These are phyloP conservation scores for Cynocephalus volans DNA, from an alignment of 2,113 vertebrate genomes.

Conservation along the genomic window DNA sequence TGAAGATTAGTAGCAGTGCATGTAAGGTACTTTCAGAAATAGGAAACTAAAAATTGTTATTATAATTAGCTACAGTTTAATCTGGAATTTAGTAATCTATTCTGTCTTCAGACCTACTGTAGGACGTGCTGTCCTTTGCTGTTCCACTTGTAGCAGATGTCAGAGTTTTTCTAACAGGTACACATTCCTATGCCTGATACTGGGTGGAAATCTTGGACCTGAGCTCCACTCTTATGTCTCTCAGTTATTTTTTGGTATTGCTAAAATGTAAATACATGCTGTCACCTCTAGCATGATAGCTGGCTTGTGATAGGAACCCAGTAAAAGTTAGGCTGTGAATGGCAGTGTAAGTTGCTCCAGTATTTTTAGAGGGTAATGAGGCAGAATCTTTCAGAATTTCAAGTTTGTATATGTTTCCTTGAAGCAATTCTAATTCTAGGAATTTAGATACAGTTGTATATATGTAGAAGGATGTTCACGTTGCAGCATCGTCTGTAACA, in stretches of 20 bases:
- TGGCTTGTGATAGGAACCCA: not conserved
- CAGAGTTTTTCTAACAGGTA: not conserved
- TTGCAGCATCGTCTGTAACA: not conserved
- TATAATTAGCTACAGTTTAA: not conserved
- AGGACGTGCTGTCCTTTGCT: not conserved
- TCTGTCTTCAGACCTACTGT: not conserved
- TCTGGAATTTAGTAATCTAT: not conserved
- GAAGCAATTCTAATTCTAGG: not conserved
- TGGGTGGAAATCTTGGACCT: not conserved
- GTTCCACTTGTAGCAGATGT: not conserved
- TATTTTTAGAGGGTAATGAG: not conserved
- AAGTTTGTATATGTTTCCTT: not conserved
- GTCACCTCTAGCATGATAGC: not conserved
- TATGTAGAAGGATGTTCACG: not conserved
- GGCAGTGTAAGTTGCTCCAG: not conserved
- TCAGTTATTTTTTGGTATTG: not conserved
- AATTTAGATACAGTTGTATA: not conserved
- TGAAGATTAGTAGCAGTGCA: not conserved
- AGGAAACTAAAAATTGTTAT: not conserved
- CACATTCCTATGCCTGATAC: not conserved
- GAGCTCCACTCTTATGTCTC: not conserved
- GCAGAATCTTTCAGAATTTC: not conserved
- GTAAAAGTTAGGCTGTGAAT: not conserved
- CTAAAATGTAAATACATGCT: not conserved
- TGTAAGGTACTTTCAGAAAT: not conserved